Conservation (phyloP, 2,797 vertebrate genomes). For the Chiroxiphia lanceolata region DNA sequence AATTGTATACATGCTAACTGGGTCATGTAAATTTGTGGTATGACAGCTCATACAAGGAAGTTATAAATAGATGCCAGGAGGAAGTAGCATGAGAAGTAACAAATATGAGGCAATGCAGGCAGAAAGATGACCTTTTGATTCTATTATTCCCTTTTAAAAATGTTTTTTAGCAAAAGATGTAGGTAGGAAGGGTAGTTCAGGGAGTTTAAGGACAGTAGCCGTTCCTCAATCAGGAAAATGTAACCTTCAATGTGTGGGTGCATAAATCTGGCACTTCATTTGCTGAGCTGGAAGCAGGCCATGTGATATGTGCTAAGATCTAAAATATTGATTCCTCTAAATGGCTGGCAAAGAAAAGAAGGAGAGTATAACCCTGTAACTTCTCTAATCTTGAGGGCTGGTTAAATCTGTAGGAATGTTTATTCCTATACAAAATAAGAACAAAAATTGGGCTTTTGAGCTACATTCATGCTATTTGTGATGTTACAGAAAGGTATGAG, state of each 20-base stretch:
- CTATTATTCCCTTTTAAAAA: not conserved
- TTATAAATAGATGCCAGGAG: slow-evolving; percentile 51
- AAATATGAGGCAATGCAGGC: not conserved
- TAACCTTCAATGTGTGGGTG: not conserved
- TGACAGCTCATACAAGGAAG: slow-evolving; percentile 42
- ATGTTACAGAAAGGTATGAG: not conserved
- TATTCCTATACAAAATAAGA: not conserved
- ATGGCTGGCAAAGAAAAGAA: not conserved
- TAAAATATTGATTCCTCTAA: not conserved
- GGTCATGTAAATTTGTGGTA: slow-evolving; percentile 44
- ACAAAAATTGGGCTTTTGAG: not conserved
- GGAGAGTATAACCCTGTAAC: not conserved
- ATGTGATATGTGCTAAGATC: not conserved
- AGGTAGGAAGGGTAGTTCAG: not conserved
- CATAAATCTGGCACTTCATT: not conserved
- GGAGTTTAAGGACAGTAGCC: not conserved
- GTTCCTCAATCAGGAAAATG: not conserved
- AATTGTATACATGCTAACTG: not conserved
- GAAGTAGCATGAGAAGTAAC: slow-evolving; percentile 11
- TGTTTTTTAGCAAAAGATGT: not conserved
- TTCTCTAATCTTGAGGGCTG: not conserved
- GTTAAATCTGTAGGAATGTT: not conserved
- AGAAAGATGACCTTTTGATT: not conserved
- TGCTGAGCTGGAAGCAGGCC: not conserved
- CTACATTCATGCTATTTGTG: not conserved